phyloP scores from a whole-genome alignment of 2,113 vertebrate genomes.

The Regulus satrapa region DNA sequence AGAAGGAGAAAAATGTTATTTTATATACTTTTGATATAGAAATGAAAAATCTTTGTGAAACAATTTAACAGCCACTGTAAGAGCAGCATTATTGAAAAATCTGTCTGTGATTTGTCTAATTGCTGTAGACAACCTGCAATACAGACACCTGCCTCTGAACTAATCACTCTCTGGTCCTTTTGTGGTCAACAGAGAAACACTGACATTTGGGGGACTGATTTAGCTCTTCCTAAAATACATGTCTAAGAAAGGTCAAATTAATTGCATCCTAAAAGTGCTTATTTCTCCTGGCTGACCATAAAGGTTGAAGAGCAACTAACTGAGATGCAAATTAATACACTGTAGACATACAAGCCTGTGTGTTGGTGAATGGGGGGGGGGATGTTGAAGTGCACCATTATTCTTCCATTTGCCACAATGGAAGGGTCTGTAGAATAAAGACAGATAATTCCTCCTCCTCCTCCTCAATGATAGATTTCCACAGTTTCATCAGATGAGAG shows the following conservation, averaged over 20 bases:
- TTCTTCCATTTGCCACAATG: neutral
- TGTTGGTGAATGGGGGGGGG: neutral
- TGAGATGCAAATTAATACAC: constrained; percentile 17
- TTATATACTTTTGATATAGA: neutral
- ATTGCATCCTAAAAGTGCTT: constrained; percentile 15
- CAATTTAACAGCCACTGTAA: neutral
- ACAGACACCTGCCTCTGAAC: neutral
- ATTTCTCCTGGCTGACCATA: neutral
- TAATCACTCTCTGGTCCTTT: neutral
- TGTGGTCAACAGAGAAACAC: neutral
- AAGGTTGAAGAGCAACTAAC: neutral
- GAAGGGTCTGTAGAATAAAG: neutral
- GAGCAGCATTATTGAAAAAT: neutral
- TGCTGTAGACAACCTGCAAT: neutral
- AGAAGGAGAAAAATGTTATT: neutral
- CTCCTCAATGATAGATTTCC: neutral
- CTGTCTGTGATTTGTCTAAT: neutral
- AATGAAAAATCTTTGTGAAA: neutral
- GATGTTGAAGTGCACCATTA: neutral
- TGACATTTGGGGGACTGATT: neutral
- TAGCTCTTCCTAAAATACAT: constrained; percentile 17
- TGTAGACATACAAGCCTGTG: neutral
- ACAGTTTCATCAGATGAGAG: neutral
- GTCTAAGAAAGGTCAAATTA: constrained; percentile 32
- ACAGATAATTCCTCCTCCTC: neutral